phyloP scores from a whole-genome alignment of 2,888 invertebrate genomes.

The Amblyjoppa fuscipennis region DNA sequence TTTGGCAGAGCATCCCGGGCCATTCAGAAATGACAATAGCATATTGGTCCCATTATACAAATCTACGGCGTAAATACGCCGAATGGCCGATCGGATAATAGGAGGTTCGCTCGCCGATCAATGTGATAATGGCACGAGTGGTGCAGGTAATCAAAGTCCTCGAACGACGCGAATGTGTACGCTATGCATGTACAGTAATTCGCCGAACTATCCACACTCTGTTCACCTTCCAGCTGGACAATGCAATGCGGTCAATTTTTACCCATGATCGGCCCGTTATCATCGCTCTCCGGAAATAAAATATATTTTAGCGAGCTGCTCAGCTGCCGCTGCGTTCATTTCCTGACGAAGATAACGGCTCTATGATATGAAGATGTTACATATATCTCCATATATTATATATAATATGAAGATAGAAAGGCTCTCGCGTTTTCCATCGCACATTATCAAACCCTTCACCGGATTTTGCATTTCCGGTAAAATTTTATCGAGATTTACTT shows the following conservation, averaged over 20 bases:
- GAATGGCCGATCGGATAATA: constrained; percentile 11
- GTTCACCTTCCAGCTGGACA: not conserved
- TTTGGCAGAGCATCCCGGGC: constrained; percentile 68
- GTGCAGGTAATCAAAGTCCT: constrained; percentile 8
- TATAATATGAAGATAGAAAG: not conserved
- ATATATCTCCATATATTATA: no score
- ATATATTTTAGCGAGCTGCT: not conserved
- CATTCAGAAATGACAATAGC: constrained; percentile 68
- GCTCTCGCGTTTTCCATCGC: not conserved
- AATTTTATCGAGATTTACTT: constrained; percentile 34
- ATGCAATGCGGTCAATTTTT: constrained; percentile 29
- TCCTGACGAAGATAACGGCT: not conserved
- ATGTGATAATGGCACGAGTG: not conserved
- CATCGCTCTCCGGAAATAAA: not conserved
- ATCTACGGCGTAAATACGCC: not conserved
- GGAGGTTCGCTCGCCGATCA: constrained; percentile 2
- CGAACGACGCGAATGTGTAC: not conserved
- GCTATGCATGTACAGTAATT: not conserved
- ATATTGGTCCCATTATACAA: constrained; percentile 21
- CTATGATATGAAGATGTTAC: no score
- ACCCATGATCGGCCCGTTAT: not conserved
- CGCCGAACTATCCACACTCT: not conserved
- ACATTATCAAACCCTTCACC: not conserved
- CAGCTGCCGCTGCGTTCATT: not conserved
- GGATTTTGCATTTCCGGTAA: not conserved